Evolutionary conservation across 2,113 vertebrate genomes (phyloP).

Genomic region (Globicephala melas): DNA sequence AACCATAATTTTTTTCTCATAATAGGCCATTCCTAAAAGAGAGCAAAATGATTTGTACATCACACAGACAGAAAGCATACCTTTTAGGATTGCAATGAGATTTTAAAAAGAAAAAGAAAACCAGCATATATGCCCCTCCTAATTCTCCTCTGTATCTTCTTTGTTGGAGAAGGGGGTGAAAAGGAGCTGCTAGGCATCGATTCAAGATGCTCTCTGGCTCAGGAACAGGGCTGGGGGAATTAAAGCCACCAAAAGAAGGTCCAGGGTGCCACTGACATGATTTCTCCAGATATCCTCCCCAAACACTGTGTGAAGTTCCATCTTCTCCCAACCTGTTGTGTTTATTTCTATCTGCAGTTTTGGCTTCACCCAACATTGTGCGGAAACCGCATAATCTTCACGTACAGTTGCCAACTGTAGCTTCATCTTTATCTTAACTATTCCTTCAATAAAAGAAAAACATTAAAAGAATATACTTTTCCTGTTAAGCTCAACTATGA

Average conservation of each 20-base stretch:
- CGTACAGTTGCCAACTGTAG: background rate
- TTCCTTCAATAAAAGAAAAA: background rate
- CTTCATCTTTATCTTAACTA: background rate
- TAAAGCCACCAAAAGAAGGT: background rate
- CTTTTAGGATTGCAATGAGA: background rate
- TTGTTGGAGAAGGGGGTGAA: background rate
- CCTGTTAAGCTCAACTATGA: background rate
- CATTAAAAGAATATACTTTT: background rate
- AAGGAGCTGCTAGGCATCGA: background rate
- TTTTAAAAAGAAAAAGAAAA: background rate
- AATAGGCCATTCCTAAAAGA: constrained; percentile 32
- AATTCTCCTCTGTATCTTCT: background rate
- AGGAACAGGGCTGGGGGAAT: background rate
- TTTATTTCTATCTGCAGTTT: background rate
- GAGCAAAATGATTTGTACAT: background rate
- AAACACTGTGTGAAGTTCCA: background rate
- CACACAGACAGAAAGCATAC: background rate
- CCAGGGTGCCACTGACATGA: background rate
- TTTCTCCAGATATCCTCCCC: background rate
- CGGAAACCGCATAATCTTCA: background rate
- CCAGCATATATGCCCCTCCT: background rate
- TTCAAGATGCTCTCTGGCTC: background rate
- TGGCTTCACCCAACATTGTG: background rate
- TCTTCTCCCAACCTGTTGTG: background rate
- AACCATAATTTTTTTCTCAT: background rate